Base-by-base conservation (phyloP, 2,888 invertebrate genomes). In the Oscheius myriophilus region DNA sequence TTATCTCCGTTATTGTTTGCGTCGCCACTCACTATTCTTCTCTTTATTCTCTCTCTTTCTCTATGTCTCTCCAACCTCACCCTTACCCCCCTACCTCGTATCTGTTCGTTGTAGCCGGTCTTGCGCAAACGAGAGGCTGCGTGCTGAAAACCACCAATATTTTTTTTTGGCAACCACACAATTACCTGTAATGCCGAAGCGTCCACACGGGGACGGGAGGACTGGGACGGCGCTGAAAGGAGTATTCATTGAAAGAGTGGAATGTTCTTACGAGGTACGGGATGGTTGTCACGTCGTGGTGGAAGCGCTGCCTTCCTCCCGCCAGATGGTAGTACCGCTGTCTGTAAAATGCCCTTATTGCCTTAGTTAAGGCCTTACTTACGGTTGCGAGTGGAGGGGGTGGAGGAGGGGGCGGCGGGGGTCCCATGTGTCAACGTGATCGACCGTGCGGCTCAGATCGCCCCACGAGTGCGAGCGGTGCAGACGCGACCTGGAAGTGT, bases 111-210 rank as follows among this genome's bases (percentile, higher is more conserved):
- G 85, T 85, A 72, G 80, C 79, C 79, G 85, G 85, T 85, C 85
- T 83, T 83, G 76, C 85, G 85, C 79, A 85, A 75, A 76, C 84
- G 78, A 82, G 82, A 76, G 71, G 84, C 84, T 71, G 85, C 85
- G 85, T 83, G 84, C 83, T 85, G 71, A 62, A 82, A 59, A 11
- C n/a, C 11, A 0, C 14, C n/a, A n/a, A 26, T 14, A 42, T 54
- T 46, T 14, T 3, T 26, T 39, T 39, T 25, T 49, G 3, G 1
- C 18, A 51, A 49, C 2, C 33, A 41, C 2, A 39, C 14, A 11
- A n/a, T n/a, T 42, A 71, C 72, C 77, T 78, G 79, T 81, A 83
- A 68, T 83, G 81, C 75, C 83, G 70, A 33, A 82, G 80, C 71
- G 84, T 85, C 82, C 79, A 85, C 78, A 63, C 72, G 74, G 78